A percentile compares a stretch with the other conserved stretches of the same genome.
phyloP scores from a whole-genome alignment of 2,113 vertebrate genomes.

The Rhinogobius similis region DNA sequence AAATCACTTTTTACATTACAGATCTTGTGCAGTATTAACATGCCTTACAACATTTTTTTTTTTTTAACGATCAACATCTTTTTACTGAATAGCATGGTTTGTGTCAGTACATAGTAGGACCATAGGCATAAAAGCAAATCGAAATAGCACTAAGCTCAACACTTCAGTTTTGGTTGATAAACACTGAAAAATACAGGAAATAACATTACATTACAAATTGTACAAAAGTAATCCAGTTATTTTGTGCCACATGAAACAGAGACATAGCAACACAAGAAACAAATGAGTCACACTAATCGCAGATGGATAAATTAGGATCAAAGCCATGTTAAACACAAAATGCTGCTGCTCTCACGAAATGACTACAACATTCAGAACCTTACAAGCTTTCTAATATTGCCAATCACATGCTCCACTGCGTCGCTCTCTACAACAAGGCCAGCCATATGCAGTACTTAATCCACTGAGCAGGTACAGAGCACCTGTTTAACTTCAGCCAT shows the following conservation, averaged over 20 bases:
- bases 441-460: conserved; percentile 35
- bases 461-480: conserved; percentile 40
- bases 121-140: conserved; percentile 28
- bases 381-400: conserved; percentile 47
- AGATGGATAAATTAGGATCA: conserved; percentile 33
- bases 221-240: conserved; percentile 45
- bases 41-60: conserved; percentile 66
- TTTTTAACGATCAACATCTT: conserved; percentile 33
- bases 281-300: conserved; percentile 16
- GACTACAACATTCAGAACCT: conserved; percentile 40
- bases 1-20: conserved; percentile 67
- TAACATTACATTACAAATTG: conserved; percentile 36
- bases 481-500: conserved; percentile 37
- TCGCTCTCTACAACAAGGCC: conserved; percentile 31
- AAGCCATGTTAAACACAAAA: conserved; percentile 17
- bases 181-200: conserved; percentile 26
- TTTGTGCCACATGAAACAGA: conserved; percentile 37
- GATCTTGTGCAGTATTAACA: conserved; percentile 72
- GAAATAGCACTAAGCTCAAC: conserved; percentile 36
- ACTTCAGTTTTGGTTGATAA: conserved; percentile 41
- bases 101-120: conserved; percentile 35
- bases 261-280: conserved; percentile 42
- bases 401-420: conserved; percentile 50
- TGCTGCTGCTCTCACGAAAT: conserved; percentile 30
- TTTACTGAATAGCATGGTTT: conserved; percentile 28